Evolutionary conservation across 92 coral and sea anemone genomes (phyloP), one percentile per base, ranked within the genome.

Genomic region (Palythoa grandis): DNA sequence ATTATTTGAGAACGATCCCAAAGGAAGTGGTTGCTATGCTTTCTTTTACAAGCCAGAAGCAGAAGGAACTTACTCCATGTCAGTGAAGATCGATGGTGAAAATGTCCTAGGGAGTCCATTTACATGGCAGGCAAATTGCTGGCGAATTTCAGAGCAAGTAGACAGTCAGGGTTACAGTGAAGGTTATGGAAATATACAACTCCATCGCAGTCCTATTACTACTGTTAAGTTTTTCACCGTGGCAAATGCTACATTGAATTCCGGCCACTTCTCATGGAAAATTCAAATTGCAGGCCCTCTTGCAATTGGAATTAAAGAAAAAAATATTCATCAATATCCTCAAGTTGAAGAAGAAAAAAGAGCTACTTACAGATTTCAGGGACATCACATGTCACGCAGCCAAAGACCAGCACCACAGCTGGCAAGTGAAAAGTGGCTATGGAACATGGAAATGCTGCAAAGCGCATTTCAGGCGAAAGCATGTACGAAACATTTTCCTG

Each of bases 1-100:
- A 63, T 5, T 61, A 4, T 11, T 25, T 35, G 84, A 79, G 84
- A n/a, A n/a, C n/a, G n/a, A n/a, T n/a, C n/a, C n/a, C n/a, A n/a
- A 52, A 23, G 67, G 52, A 67, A 83, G 20, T 12, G 87, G 87
- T 70, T 50, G n/a, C n/a, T n/a, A n/a, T n/a, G n/a, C 39, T 50
- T 83, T 83, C 69, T 25, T 19, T 11, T 70, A 72, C 87, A 70
- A 52, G 57, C 72, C 85, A n/a, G 20, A 13, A n/a, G 52, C 4
- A 20, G 24, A 20, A 14, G 85, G 85, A 63, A 37, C 23, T 3
- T 63, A 80, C 58, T 80, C 74, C 12, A 35, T 80, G n/a, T 40
- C 85, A 53, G 82, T 53, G 48, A 76, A 54, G 48, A 43, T 76
- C 48, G 52, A 29, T 8, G 82, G 65, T 53, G 40, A 76, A 35